Evolutionary conservation across 37 sponge, comb jelly and placozoan species (phyloP).

Genomic region (Cladorhizidae sp.): DNA sequence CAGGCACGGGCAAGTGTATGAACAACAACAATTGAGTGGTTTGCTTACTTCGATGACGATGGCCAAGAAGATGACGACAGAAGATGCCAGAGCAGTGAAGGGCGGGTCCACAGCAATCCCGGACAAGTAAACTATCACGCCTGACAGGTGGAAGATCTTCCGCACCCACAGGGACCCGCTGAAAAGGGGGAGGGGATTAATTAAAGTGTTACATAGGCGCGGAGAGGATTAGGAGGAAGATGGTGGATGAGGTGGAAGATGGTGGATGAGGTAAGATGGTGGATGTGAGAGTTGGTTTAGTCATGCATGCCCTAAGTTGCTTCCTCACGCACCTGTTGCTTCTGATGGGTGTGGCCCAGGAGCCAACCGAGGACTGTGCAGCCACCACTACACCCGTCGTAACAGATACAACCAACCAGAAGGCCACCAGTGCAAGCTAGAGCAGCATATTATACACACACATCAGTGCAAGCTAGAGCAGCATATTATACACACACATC

Average conservation of each 20-base stretch:
- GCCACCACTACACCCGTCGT: conserved; percentile 29
- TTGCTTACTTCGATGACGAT: conserved; percentile 56
- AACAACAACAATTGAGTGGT: too few relatives aligned
- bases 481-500: too few relatives aligned
- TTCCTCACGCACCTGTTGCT: conserved; percentile 23
- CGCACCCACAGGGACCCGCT: conserved; percentile 64
- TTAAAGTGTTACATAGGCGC: neutral
- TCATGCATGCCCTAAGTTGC: too few relatives aligned
- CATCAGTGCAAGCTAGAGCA: too few relatives aligned
- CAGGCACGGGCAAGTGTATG: too few relatives aligned
- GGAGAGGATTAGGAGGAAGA: neutral
- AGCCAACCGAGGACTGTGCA: conserved; percentile 43
- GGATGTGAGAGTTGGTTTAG: neutral
- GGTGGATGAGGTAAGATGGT: neutral
- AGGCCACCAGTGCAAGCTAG: conserved; percentile 30
- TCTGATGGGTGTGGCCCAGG: conserved; percentile 28
- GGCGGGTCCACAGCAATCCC: conserved; percentile 55
- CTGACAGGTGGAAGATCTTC: conserved; percentile 84
- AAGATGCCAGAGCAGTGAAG: conserved; percentile 51
- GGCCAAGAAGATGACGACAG: conserved; percentile 35
- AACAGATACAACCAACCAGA: conserved; percentile 41
- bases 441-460: too few relatives aligned
- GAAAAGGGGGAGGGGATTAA: neutral
- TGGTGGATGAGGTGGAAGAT: neutral
- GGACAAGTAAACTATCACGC: conserved; percentile 62